Evolutionary conservation across 2,888 invertebrate genomes (phyloP).

Genomic region (Heliconius ethilla): DNA sequence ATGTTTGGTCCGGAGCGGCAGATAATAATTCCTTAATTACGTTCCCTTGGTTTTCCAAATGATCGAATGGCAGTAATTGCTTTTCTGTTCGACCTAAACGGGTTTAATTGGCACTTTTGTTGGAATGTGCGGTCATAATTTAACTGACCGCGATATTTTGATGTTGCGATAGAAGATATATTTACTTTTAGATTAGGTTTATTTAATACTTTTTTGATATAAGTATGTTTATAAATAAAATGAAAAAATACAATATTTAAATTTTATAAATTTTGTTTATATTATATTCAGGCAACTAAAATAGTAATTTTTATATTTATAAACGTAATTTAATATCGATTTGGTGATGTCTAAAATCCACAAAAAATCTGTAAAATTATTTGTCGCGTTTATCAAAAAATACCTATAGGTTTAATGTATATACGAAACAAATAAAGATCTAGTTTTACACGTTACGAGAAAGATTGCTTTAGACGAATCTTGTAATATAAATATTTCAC

Average conservation of each 20-base stretch:
- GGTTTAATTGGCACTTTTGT: constrained; percentile 61
- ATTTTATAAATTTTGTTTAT: not conserved
- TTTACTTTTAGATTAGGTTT: not conserved
- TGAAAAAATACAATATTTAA: no score
- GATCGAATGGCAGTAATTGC: constrained; percentile 75
- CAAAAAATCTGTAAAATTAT: not conserved
- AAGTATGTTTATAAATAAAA: not conserved
- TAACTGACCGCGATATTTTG: constrained; percentile 34
- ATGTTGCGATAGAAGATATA: constrained; percentile 19
- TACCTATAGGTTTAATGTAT: no score
- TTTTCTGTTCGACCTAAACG: constrained; percentile 63
- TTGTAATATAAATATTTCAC: not conserved
- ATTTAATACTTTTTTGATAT: not conserved
- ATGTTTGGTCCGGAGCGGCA: constrained; percentile 52
- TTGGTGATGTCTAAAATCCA: no score
- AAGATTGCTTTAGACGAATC: no score
- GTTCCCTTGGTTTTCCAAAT: constrained; percentile 64
- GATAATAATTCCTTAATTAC: constrained; percentile 74
- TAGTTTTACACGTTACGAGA: no score
- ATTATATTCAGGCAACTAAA: not conserved
- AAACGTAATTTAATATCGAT: not conserved
- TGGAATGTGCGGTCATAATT: constrained; percentile 39
- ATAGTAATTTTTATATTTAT: not conserved
- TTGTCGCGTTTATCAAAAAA: not conserved
- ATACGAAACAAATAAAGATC: no score